These are phyloP conservation scores for Margaritifera margaritifera DNA, from an alignment of 2,888 invertebrate species.

Conservation along the genomic window DNA sequence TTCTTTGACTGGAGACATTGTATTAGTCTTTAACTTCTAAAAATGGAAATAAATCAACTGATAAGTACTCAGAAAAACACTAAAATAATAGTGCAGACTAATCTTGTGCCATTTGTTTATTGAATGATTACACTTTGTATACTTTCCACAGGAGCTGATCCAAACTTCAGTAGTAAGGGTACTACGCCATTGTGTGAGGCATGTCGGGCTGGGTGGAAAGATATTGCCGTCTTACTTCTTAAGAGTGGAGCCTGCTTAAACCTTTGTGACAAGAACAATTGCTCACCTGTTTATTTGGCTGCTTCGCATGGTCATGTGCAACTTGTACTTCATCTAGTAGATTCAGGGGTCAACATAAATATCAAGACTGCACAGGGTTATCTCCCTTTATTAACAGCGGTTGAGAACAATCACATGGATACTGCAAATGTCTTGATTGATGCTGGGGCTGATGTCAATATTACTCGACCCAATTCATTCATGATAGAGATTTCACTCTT, in stretches of 20 bases:
- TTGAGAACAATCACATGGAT: slow-evolving; percentile 20
- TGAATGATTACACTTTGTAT: too few species aligned
- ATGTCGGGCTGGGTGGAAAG: slow-evolving; percentile 17
- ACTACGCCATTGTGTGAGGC: slow-evolving; percentile 22
- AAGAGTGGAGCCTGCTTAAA: slow-evolving; percentile 18
- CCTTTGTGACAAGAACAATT: slow-evolving; percentile 16
- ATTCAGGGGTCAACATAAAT: slow-evolving; percentile 18
- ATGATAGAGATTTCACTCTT: slow-evolving; percentile 22
- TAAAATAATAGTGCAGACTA: too few species aligned
- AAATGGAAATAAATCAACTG: too few species aligned
- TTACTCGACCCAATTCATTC: slow-evolving; percentile 20
- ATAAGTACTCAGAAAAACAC: too few species aligned
- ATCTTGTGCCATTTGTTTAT: too few species aligned
- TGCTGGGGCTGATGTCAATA: slow-evolving; percentile 23
- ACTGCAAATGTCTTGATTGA: slow-evolving; percentile 14
- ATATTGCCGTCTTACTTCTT: slow-evolving; percentile 13
- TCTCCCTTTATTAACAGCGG: slow-evolving; percentile 19
- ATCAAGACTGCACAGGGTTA: slow-evolving; percentile 20
- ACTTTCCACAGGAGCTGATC: neutral
- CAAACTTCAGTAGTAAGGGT: slow-evolving; percentile 10
- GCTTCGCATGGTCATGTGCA: slow-evolving; percentile 19
- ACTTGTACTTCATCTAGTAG: slow-evolving; percentile 14
- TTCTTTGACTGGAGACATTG: too few species aligned
- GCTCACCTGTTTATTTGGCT: slow-evolving; percentile 23
- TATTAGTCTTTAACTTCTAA: too few species aligned